Percentiles rank a stretch among this genome's conserved stretches.
Conservation (phyloP, 2,113 vertebrate genomes). For the Takifugu flavidus region DNA sequence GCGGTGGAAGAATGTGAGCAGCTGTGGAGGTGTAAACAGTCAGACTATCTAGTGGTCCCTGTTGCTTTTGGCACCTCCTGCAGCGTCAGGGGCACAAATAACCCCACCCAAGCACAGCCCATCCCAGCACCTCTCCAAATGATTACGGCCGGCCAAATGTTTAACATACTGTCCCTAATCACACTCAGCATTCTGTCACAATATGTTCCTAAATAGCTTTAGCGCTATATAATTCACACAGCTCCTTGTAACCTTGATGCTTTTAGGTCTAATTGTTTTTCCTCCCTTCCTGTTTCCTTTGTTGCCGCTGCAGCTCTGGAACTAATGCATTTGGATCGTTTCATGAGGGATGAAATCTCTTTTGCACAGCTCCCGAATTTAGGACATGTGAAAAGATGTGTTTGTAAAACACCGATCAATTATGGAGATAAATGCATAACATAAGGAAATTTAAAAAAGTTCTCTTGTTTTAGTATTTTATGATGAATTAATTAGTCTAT, state of each 20-base stretch:
- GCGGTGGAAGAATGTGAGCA: slow-evolving; percentile 61
- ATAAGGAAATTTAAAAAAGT: slow-evolving; percentile 45
- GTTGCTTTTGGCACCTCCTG: slow-evolving; percentile 70
- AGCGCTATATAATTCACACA: slow-evolving; percentile 47
- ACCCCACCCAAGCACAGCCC: slow-evolving; percentile 43
- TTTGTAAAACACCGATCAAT: slow-evolving; percentile 71
- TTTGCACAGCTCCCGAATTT: slow-evolving; percentile 33
- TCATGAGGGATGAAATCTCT: slow-evolving; percentile 39
- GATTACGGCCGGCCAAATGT: slow-evolving; percentile 69
- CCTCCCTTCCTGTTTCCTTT: slow-evolving; percentile 28
- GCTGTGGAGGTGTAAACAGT: slow-evolving; percentile 70
- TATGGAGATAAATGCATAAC: slow-evolving; percentile 67
- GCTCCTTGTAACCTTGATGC: slow-evolving; percentile 41
- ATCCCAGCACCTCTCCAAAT: slow-evolving; percentile 53
- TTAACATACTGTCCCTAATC: slow-evolving; percentile 62
- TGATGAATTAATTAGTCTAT: slow-evolving; percentile 69
- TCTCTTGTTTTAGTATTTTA: slow-evolving; percentile 38
- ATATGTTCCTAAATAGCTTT: slow-evolving; percentile 56
- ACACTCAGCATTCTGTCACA: slow-evolving; percentile 59
- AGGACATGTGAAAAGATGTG: slow-evolving; percentile 50
- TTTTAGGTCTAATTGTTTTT: slow-evolving; percentile 48
- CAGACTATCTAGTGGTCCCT: slow-evolving; percentile 61
- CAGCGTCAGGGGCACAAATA: slow-evolving; percentile 51
- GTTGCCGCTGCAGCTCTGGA: slow-evolving; percentile 15
- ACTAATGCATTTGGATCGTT: slow-evolving; percentile 45